Conservation (phyloP, 2,888 invertebrate species). For the Conomelus anceps region DNA sequence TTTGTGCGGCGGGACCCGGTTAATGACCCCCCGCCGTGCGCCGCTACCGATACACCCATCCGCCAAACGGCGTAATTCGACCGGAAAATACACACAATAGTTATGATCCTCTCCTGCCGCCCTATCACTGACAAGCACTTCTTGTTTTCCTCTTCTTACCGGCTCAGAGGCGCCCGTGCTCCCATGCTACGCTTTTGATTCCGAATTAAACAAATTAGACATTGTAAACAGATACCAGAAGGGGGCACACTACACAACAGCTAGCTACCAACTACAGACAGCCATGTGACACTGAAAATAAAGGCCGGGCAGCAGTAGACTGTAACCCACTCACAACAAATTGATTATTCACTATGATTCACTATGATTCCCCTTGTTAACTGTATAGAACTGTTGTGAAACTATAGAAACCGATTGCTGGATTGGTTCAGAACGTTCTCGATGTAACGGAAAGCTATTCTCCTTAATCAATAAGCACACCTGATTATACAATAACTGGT, state of each 20-base stretch:
- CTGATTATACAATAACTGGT: neutral
- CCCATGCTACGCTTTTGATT: neutral
- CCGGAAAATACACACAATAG: conserved; percentile 9
- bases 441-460: neutral
- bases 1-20: neutral
- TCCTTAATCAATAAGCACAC: neutral
- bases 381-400: neutral
- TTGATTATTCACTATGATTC: too few relatives aligned
- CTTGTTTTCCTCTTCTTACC: neutral
- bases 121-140: neutral
- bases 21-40: conserved; percentile 5
- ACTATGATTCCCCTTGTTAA: neutral
- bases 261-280: neutral
- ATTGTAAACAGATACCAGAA: neutral
- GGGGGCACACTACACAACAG: too few relatives aligned
- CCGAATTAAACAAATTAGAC: neutral
- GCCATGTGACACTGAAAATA: neutral
- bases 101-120: neutral
- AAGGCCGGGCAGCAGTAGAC: neutral
- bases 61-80: neutral
- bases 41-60: neutral
- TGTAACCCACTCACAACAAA: neutral
- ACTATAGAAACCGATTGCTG: neutral
- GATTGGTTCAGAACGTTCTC: neutral
- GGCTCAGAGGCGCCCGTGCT: neutral